A percentile compares a stretch with the other conserved stretches of the same genome.
Conservation (phyloP, 1,140 invertebrate genomes). For the Colletes latitarsis region DNA sequence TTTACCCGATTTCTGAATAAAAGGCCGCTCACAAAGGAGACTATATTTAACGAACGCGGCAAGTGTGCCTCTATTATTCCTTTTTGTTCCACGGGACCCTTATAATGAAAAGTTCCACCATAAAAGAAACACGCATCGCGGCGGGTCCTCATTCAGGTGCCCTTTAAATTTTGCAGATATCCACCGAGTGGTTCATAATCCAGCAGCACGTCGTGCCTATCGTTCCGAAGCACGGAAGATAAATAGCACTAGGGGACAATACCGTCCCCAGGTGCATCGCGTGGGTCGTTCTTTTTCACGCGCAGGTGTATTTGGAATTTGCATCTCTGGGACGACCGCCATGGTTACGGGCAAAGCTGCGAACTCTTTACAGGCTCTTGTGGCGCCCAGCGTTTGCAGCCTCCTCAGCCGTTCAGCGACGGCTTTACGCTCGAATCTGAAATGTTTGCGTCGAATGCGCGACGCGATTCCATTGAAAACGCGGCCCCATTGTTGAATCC, state of each 20-base stretch:
- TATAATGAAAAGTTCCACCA: conserved; percentile 19
- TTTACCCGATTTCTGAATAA: conserved; percentile 7
- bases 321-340: background rate
- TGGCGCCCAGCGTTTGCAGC: background rate
- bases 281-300: conserved; percentile 22
- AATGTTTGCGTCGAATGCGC: background rate
- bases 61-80: background rate
- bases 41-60: conserved; percentile 18
- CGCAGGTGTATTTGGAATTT: background rate
- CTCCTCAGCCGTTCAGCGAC: background rate
- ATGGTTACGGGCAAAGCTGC: background rate
- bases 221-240: conserved; percentile 23
- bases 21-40: conserved; percentile 4
- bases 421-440: background rate
- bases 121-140: conserved; percentile 6
- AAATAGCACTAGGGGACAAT: conserved; percentile 22
- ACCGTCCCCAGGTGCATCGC: conserved; percentile 13
- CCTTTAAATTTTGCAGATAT: conserved; percentile 40
- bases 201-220: conserved; percentile 29
- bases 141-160: conserved; percentile 11
- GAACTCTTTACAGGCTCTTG: conserved; percentile 2
- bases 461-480: background rate
- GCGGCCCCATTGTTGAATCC: too few relatives aligned
- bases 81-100: background rate
- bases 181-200: conserved; percentile 35